A percentile compares a stretch with the other conserved stretches of the same genome.
phyloP scores from a whole-genome alignment of 1,140 invertebrate genomes.

The Antheraea mylitta region DNA sequence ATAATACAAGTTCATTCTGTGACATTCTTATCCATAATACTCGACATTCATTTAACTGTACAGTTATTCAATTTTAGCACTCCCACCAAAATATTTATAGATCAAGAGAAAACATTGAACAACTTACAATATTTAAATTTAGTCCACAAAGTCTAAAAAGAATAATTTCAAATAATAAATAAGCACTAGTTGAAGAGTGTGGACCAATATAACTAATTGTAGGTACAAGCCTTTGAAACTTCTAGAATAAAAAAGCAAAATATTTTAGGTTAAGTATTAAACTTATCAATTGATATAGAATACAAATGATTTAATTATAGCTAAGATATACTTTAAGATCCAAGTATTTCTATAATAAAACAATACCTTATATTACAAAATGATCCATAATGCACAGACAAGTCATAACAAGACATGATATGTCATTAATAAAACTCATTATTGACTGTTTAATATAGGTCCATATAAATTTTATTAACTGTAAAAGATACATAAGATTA shows the following conservation, averaged over 20 bases:
- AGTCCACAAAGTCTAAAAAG: no score
- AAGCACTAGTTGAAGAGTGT: no score
- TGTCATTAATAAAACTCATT: not conserved
- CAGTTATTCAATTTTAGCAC: not conserved
- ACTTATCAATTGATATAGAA: not conserved
- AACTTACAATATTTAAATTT: no score
- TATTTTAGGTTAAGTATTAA: not conserved
- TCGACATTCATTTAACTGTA: not conserved
- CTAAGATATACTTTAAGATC: not conserved
- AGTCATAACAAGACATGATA: not conserved
- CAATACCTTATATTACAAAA: not conserved
- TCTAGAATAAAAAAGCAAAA: no score
- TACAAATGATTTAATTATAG: not conserved
- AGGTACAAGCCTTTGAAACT: no score
- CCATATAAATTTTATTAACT: not conserved
- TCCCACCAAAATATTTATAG: not conserved
- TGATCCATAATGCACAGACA: not conserved
- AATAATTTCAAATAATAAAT: no score
- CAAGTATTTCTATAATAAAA: not conserved
- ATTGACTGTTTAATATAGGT: not conserved
- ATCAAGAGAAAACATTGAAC: not conserved
- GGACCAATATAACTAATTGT: no score
- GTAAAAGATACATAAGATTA: not conserved
- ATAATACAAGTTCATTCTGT: not conserved
- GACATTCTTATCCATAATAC: not conserved